Base-by-base conservation (phyloP, 64 coral and sea anemone genomes). In the Montipora foliosa region DNA sequence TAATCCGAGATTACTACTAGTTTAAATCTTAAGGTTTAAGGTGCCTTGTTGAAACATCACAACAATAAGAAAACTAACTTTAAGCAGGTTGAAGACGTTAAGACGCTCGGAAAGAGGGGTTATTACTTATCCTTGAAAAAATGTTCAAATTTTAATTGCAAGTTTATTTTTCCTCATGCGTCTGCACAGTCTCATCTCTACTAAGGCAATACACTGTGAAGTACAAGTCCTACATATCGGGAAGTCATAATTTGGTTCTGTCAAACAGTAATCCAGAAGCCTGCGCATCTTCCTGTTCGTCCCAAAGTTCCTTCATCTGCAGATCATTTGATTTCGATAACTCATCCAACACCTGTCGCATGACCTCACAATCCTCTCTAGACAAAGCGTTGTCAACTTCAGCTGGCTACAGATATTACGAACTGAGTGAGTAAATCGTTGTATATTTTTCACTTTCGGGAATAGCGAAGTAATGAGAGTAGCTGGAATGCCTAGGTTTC, bases 281-380 rank as follows among this genome's bases (percentile, higher is more conserved):
- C 0, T 97, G 96, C 52, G 93, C 96, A 8, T 50, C 68, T 0
- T 76, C 24, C 1, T 97, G 96, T n/a, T 37, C 21, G n/a, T 37
- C 20, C 1, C 83, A 96, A 76, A 22, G 93, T 13, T 79, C 83
- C 8, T 97, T 91, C 44, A 76, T 92, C 57, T 97, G 96, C 49
- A 70, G 96, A 16, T 97, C 96, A 4, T 97, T 97, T 89, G 93
- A 97, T 59, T 97, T 95, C 68, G 83, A 89, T 52, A 97, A 91
- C 24, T 72, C 57, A 44, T 66, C 78, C 49, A 74, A 75, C 17
- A 91, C 51, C 64, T 97, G 96, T 61, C 76, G 6, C 13, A 49
- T 97, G 60, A 97, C 93, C 76, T 7, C 70, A 20, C 83, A 81
- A 29, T 93, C 92, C 4, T 66, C 96, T 9, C n/a, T 75, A 68